Conservation (phyloP, 1,140 invertebrate genomes). For the Whitmania pigra region DNA sequence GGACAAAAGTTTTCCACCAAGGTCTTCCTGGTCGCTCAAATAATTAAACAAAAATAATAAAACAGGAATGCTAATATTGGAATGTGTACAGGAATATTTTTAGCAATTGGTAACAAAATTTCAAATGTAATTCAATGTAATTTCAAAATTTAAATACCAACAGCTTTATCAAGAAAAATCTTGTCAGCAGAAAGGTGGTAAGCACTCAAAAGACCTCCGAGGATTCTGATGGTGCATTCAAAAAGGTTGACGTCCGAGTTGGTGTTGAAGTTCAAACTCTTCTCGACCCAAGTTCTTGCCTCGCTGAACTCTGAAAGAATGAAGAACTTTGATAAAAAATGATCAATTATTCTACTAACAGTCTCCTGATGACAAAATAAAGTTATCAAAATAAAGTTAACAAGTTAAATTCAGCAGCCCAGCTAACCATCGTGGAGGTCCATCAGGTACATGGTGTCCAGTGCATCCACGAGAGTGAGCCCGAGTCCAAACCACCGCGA, state of each 20-base stretch:
- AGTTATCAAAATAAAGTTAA: not conserved
- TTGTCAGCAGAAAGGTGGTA: constrained; percentile 84
- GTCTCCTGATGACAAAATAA: not conserved
- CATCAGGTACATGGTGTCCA: constrained; percentile 96
- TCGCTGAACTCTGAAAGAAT: constrained; percentile 62
- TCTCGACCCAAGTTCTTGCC: constrained; percentile 77
- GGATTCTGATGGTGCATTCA: constrained; percentile 95
- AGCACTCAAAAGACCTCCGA: constrained; percentile 81
- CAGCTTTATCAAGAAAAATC: constrained; percentile 61
- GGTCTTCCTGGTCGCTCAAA: constrained; percentile 46
- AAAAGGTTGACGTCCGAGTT: constrained; percentile 85
- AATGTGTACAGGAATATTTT: no score
- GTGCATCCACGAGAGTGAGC: constrained; percentile 83
- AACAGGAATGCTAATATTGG: not conserved
- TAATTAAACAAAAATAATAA: not conserved
- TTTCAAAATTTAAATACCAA: constrained; percentile 27
- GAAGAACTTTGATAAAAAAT: not conserved
- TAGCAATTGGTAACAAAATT: no score
- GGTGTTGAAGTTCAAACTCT: constrained; percentile 59
- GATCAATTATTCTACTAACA: not conserved
- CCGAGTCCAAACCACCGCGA: constrained; percentile 39
- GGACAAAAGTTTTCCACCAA: constrained; percentile 81
- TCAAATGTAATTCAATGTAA: no score
- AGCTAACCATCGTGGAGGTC: constrained; percentile 60
- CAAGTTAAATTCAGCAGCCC: not conserved